Percentiles rank a stretch among this genome's conserved stretches.
These are phyloP conservation scores for Silurus lanzhouensis DNA, from an alignment of 2,797 vertebrate genomes.

Conservation along the genomic window DNA sequence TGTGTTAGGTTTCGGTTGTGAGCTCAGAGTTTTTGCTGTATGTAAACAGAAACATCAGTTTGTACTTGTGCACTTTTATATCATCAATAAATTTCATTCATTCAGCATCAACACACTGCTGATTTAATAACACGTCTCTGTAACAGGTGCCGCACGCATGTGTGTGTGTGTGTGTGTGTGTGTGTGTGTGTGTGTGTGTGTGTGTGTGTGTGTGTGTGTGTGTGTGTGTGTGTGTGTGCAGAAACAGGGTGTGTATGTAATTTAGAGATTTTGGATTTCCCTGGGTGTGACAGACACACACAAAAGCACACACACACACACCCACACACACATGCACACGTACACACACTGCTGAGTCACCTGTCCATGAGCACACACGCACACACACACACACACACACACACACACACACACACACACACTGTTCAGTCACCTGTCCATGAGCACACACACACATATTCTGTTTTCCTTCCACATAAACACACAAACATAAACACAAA, in stretches of 20 bases:
- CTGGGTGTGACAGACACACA: slow-evolving; percentile 34
- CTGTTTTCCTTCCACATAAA: neutral
- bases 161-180: slow-evolving; percentile 5
- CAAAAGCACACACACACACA: neutral
- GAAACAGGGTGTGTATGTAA: slow-evolving; percentile 39
- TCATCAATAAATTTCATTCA: neutral
- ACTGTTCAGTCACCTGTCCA: neutral
- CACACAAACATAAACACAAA: neutral
- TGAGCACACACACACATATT: neutral
- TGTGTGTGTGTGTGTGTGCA: slow-evolving; percentile 26
- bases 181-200: neutral
- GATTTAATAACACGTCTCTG: neutral
- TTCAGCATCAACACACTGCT: neutral
- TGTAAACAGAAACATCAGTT: too few relatives aligned
- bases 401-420: neutral
- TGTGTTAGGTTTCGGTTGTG: neutral
- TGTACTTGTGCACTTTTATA: neutral
- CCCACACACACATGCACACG: neutral
- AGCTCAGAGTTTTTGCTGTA: neutral
- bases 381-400: neutral
- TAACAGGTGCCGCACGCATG: neutral
- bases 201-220: slow-evolving; percentile 24
- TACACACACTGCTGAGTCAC: neutral
- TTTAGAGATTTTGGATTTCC: slow-evolving; percentile 49
- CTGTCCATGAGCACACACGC: neutral